phyloP scores from a whole-genome alignment of 2,113 vertebrate species.

The Neotoma lepida region DNA sequence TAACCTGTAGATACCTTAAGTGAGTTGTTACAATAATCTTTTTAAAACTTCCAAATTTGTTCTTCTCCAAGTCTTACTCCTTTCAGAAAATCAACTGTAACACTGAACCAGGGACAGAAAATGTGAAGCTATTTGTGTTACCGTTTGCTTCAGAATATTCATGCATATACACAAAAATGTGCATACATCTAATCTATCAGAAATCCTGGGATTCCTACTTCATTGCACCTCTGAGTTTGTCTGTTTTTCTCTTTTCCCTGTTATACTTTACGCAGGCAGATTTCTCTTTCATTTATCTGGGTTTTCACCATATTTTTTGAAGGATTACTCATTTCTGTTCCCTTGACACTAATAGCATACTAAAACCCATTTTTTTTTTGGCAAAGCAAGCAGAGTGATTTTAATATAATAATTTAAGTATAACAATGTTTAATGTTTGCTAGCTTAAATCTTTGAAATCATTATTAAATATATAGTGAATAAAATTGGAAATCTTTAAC shows the following conservation, averaged over 20 bases:
- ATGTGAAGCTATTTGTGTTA: background rate
- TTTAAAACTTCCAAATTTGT: background rate
- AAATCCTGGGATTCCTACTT: background rate
- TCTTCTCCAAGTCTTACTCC: background rate
- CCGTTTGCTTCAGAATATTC: conserved; percentile 2
- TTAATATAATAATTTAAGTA: background rate
- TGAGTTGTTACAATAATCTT: background rate
- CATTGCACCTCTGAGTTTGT: background rate
- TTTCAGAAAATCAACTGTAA: background rate
- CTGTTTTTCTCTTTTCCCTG: background rate
- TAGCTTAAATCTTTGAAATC: background rate
- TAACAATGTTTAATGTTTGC: background rate
- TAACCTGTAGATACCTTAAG: background rate
- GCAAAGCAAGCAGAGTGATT: background rate
- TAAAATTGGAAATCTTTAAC: background rate
- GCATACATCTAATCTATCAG: background rate
- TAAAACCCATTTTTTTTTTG: background rate
- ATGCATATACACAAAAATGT: background rate
- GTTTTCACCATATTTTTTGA: background rate
- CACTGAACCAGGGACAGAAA: background rate
- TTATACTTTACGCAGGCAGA: background rate
- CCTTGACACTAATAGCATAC: background rate
- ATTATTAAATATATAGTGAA: conserved; percentile 44
- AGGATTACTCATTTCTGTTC: background rate
- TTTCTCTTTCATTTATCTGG: background rate